phyloP scores from a whole-genome alignment of 2,888 invertebrate genomes.

The Eilema depressum region DNA sequence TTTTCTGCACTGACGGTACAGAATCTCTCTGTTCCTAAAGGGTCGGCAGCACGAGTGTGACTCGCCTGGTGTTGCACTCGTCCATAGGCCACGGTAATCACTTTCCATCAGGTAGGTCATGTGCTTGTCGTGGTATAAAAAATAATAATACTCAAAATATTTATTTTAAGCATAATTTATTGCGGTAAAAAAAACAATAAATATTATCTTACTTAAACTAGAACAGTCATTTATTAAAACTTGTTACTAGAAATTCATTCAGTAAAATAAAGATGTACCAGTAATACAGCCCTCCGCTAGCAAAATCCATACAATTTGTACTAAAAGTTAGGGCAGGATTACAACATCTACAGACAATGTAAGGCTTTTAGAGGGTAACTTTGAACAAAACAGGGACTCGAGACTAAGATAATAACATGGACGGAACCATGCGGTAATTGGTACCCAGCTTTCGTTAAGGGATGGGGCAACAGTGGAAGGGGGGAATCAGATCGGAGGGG shows the following conservation, averaged over 20 bases:
- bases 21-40: too few relatives aligned
- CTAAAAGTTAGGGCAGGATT: background rate
- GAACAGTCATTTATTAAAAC: constrained; percentile 10
- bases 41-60: too few relatives aligned
- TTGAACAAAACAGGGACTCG: background rate
- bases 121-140: too few relatives aligned
- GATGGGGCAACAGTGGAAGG: too few relatives aligned
- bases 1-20: too few relatives aligned
- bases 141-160: background rate
- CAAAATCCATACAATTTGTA: background rate
- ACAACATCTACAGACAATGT: background rate
- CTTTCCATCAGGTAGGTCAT: too few relatives aligned
- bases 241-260: background rate
- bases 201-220: constrained; percentile 33
- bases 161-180: constrained; percentile 50
- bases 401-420: too few relatives aligned
- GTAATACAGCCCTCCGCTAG: background rate
- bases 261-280: background rate
- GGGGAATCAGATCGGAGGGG: too few relatives aligned
- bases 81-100: too few relatives aligned
- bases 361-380: background rate
- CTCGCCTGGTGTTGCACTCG: too few relatives aligned
- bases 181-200: constrained; percentile 56
- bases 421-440: too few relatives aligned
- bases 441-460: too few relatives aligned